phyloP scores from a whole-genome alignment of 2,888 invertebrate genomes.

The Drosophila aldrichi region DNA sequence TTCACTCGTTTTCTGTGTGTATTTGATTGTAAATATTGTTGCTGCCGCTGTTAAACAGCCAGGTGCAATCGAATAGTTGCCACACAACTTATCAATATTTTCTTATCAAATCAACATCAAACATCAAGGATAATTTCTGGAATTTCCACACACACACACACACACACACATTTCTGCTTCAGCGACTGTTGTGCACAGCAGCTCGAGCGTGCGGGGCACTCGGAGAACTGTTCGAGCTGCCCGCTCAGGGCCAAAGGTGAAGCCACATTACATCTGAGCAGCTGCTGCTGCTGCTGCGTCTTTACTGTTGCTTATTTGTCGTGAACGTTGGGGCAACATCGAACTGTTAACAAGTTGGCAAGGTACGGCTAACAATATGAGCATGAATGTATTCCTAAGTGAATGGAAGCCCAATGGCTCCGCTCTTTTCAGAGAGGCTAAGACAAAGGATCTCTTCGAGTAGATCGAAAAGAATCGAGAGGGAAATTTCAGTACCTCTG shows the following conservation, averaged over 20 bases:
- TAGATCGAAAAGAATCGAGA: background rate
- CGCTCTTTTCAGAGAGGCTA: too few relatives aligned
- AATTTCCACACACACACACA: slow-evolving; percentile 6
- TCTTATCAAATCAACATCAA: slow-evolving; percentile 4
- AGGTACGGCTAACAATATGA: background rate
- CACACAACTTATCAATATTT: slow-evolving; percentile 28
- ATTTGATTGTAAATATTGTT: slow-evolving; percentile 37
- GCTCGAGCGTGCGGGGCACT: background rate
- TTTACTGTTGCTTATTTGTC: slow-evolving; percentile 28
- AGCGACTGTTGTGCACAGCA: background rate
- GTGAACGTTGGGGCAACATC: background rate
- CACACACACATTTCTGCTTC: background rate
- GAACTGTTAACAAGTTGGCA: background rate
- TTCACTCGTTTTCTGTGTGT: slow-evolving; percentile 13
- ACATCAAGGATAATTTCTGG: slow-evolving; percentile 1
- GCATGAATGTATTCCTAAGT: background rate
- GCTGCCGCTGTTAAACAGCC: slow-evolving; percentile 11
- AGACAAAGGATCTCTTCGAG: too few relatives aligned
- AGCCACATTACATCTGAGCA: slow-evolving; percentile 56
- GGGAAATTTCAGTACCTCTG: background rate
- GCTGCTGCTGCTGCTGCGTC: slow-evolving; percentile 40
- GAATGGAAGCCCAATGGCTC: background rate
- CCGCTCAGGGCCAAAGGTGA: slow-evolving; percentile 32
- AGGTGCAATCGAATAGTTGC: slow-evolving; percentile 41
- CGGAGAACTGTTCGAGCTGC: slow-evolving; percentile 38